A percentile compares a stretch with the other conserved stretches of the same genome.
phyloP scores from a whole-genome alignment of 2,888 invertebrate species.

The Sminthurides aquaticus region DNA sequence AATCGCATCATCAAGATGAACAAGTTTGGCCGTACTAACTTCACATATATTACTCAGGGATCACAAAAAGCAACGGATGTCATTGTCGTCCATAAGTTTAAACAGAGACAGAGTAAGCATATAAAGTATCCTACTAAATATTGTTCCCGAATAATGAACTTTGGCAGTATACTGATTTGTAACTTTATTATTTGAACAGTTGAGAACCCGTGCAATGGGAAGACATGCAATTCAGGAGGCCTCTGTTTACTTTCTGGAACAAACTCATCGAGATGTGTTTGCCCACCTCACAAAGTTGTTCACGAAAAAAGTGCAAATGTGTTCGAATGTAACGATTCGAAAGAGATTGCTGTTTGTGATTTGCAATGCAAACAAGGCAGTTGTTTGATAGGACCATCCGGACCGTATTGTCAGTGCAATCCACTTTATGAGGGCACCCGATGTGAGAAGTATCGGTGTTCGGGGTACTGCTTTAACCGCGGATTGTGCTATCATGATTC shows the following conservation, averaged over 20 bases:
- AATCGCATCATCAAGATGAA: constrained; percentile 59
- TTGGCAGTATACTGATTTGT: too few species aligned
- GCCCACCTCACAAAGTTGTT: constrained; percentile 34
- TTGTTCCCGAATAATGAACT: too few species aligned
- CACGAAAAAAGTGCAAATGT: constrained; percentile 12
- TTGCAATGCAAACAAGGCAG: constrained; percentile 57
- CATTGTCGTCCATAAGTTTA: constrained; percentile 60
- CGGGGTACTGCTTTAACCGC: constrained; percentile 60
- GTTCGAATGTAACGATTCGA: constrained; percentile 26
- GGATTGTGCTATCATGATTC: constrained; percentile 47
- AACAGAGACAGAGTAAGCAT: constrained; percentile 48
- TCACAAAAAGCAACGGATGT: constrained; percentile 57
- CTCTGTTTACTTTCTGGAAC: constrained; percentile 41
- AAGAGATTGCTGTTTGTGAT: constrained; percentile 47
- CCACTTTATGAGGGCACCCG: constrained; percentile 58
- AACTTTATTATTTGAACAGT: constrained; percentile 41
- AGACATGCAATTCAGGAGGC: constrained; percentile 45
- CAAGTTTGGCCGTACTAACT: constrained; percentile 59
- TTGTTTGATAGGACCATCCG: constrained; percentile 43
- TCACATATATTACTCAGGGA: constrained; percentile 49
- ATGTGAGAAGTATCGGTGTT: constrained; percentile 64
- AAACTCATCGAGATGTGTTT: constrained; percentile 35
- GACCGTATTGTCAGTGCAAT: constrained; percentile 59
- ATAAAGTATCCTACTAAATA: too few species aligned
- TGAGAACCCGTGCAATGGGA: constrained; percentile 53